A percentile compares a stretch with the other conserved stretches of the same genome.
Evolutionary conservation across 2,113 vertebrate genomes (phyloP).

Genomic region (Calypte anna): DNA sequence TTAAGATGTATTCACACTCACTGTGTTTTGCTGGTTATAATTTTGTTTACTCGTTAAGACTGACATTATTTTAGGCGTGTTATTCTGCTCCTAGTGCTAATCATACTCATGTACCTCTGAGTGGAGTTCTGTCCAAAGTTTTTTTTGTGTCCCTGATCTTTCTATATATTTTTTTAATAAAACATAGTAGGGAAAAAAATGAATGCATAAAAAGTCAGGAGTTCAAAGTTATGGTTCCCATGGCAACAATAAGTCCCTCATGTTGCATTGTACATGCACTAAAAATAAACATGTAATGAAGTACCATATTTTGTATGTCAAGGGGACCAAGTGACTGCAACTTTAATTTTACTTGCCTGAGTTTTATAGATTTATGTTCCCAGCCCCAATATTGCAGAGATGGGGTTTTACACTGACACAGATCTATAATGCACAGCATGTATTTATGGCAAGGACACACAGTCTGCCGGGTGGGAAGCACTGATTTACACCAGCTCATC

Average conservation of each 20-base stretch:
- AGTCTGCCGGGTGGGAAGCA: not conserved
- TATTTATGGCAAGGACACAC: not conserved
- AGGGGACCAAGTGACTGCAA: not conserved
- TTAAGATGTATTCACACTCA: not conserved
- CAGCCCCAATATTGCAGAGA: not conserved
- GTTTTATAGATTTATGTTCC: not conserved
- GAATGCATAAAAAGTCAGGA: slow-evolving; percentile 10
- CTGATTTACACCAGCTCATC: not conserved
- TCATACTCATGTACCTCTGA: not conserved
- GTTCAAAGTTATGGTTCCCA: slow-evolving; percentile 60
- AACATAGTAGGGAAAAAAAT: not conserved
- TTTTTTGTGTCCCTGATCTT: not conserved
- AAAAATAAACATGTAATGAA: slow-evolving; percentile 66
- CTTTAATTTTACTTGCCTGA: slow-evolving; percentile 8
- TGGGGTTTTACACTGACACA: not conserved
- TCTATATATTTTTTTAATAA: not conserved
- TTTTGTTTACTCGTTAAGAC: not conserved
- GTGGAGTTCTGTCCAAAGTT: not conserved
- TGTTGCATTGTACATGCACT: slow-evolving; percentile 36
- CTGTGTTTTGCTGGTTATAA: not conserved
- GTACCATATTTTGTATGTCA: slow-evolving; percentile 6
- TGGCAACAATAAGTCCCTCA: slow-evolving; percentile 54
- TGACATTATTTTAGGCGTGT: not conserved
- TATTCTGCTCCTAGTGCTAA: not conserved
- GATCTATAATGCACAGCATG: not conserved